Evolutionary conservation across 2,113 vertebrate species (phyloP).

Genomic region (Chlamydotis undulata): DNA sequence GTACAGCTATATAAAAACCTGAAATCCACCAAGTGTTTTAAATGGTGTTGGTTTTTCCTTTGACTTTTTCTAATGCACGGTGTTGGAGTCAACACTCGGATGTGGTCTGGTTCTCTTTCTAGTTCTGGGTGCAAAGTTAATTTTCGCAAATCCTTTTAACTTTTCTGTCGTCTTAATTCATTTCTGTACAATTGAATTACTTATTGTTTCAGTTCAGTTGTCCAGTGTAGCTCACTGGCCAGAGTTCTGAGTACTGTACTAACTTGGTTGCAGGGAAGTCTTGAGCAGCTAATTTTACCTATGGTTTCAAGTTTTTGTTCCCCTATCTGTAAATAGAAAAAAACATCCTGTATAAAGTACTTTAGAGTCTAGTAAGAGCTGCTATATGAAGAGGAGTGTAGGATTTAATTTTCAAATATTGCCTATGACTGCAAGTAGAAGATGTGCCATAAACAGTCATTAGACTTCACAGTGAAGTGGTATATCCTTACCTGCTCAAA

Average conservation of each 20-base stretch:
- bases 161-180: background rate
- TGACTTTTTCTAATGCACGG: background rate
- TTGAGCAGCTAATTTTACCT: background rate
- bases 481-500: background rate
- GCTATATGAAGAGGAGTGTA: background rate
- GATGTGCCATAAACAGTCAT: background rate
- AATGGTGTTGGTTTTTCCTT: background rate
- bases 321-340: background rate
- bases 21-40: background rate
- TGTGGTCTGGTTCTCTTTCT: background rate
- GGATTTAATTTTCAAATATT: background rate
- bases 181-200: background rate
- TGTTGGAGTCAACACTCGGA: background rate
- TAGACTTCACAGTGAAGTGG: background rate
- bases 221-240: background rate
- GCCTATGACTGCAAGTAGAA: background rate
- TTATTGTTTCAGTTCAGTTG: background rate
- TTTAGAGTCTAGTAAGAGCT: background rate
- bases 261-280: background rate
- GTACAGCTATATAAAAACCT: background rate
- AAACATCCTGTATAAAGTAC: background rate
- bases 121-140: background rate
- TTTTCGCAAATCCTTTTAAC: background rate
- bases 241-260: background rate
- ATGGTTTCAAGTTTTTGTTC: background rate